Evolutionary conservation across 2,113 vertebrate genomes (phyloP), one percentile per base, ranked within the genome.

Genomic region (Hydrochoerus hydrochaeris): DNA sequence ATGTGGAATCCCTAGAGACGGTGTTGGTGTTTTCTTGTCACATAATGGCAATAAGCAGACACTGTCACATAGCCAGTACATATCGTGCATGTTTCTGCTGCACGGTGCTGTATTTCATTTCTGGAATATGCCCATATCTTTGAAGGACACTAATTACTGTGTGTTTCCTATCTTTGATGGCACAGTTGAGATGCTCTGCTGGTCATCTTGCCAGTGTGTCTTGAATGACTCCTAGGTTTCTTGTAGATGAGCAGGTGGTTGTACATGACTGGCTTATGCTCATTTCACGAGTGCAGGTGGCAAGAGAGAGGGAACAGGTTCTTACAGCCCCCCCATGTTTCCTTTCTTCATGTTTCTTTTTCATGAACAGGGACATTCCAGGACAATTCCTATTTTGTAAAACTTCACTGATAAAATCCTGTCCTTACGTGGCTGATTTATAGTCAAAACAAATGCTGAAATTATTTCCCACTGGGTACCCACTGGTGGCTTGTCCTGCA

Each of bases 151-250:
- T 65, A 62, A 88, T 88, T 60, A 52, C 44, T 90, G 54, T 46
- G 19, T 67, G 35, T 88, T 85, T 95, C 5, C 65, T 85, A 28
- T 84, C 46, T 84, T 83, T 49, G 11, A 73, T 65, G 82, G n/a
- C 67, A 54, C 80, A 38, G 46, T 19, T 93, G 57, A 91, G 91
- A 41, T 88, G 78, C n/a, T 75, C 22, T 13, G 6, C 14, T 89
- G 87, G 63, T 91, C 78, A 75, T 81, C 22, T 94, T 94, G 69
- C 78, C 80, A 94, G 19, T 94, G 57, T 94, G 81, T 75, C 62
- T 67, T 91, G 28, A 88, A 28, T 46, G 67, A 73, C 20, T 41
- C 17, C 19, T 88, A 91, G 30, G 35, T 85, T 81, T 95, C 88
- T 67, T 57, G 88, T 22, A 14, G 28, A 88, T 1, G 32, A 82